Conservation (phyloP, 2,113 vertebrate genomes). For the Proterorhinus semilunaris region DNA sequence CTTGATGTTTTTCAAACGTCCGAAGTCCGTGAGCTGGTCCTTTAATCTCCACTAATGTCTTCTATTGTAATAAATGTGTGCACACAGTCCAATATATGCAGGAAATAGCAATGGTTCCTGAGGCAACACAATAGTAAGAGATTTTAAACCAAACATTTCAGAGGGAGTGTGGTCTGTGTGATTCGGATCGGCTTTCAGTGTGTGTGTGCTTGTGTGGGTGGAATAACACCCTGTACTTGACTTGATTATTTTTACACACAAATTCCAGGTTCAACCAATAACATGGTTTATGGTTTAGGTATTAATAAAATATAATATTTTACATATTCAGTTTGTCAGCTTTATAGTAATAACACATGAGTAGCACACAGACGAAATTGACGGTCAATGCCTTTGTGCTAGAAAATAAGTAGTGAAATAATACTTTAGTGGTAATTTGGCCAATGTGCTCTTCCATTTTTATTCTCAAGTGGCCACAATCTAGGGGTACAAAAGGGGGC, state of each 20-base stretch:
- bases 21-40: constrained; percentile 15
- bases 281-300: not conserved
- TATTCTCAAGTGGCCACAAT: too few species aligned
- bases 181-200: constrained; percentile 23
- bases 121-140: constrained; percentile 12
- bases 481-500: too few species aligned
- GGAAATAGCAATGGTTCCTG: constrained; percentile 34
- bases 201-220: not conserved
- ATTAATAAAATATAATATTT: too few species aligned
- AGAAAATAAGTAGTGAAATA: too few species aligned
- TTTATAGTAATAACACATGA: too few species aligned
- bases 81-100: constrained; percentile 21
- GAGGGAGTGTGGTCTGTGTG: not conserved
- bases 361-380: too few species aligned
- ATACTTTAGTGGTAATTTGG: too few species aligned
- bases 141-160: constrained; percentile 22
- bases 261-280: not conserved
- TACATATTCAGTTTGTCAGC: too few species aligned
- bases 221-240: not conserved
- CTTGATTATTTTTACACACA: not conserved
- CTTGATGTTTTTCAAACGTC: constrained; percentile 1
- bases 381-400: too few species aligned
- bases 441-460: too few species aligned
- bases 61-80: constrained; percentile 29
- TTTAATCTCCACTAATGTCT: constrained; percentile 46